Percentiles rank a stretch among this genome's conserved stretches.
Conservation (phyloP, 2,113 vertebrate genomes). For the mouse (Mus musculus) region GRCm39 chr11:60854001-60854500, state of each 20-base stretch:
- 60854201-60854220: neutral
- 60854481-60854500: neutral
- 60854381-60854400: neutral
- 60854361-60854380: neutral
- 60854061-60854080: neutral
- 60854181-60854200: neutral
- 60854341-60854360: neutral
- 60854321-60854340: neutral
- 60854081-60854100: neutral
- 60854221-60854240: neutral
- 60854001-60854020: neutral
- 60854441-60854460: neutral
- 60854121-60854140: neutral
- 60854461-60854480: neutral
- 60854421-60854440: neutral
- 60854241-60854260: neutral
- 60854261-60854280: neutral
- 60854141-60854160: neutral
- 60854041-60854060: neutral
- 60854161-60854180: neutral
- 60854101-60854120: neutral
- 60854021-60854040: neutral
- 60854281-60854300: neutral
- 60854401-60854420: neutral
- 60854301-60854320: neutral